Percentiles rank a stretch among this genome's conserved stretches.
Conservation (phyloP, 2,888 invertebrate species). For the Leptinotarsa peninsularis region DNA sequence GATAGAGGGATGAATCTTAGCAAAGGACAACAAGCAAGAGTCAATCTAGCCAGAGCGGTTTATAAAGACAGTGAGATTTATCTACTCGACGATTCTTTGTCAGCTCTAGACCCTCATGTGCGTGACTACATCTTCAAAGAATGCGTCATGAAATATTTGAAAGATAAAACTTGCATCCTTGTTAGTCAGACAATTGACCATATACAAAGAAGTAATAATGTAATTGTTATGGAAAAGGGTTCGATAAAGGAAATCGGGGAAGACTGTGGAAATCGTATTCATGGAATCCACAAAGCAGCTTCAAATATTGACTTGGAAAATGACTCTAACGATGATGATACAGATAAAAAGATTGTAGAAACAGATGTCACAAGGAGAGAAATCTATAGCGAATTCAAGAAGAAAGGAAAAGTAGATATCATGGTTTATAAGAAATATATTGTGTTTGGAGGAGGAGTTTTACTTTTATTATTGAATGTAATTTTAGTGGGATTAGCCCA, state of each 20-base stretch:
- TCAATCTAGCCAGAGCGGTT: slow-evolving; percentile 85
- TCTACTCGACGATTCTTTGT: slow-evolving; percentile 87
- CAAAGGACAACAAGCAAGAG: slow-evolving; percentile 87
- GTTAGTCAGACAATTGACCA: slow-evolving; percentile 79
- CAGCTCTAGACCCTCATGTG: slow-evolving; percentile 90
- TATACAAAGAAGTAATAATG: slow-evolving; percentile 66
- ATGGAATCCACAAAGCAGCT: background rate
- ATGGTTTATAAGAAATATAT: slow-evolving; percentile 55
- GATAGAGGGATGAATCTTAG: slow-evolving; percentile 79
- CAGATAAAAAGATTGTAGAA: slow-evolving; percentile 48
- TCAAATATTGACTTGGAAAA: slow-evolving; percentile 24
- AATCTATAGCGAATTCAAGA: slow-evolving; percentile 55
- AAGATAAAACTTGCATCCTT: slow-evolving; percentile 76
- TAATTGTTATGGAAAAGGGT: slow-evolving; percentile 62
- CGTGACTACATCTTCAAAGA: slow-evolving; percentile 86
- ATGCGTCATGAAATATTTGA: slow-evolving; percentile 74
- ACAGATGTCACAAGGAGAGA: slow-evolving; percentile 47
- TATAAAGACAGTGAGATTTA: slow-evolving; percentile 87
- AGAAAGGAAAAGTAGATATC: slow-evolving; percentile 52
- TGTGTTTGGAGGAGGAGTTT: slow-evolving; percentile 52
- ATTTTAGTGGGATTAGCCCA: slow-evolving; percentile 48
- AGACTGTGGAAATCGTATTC: slow-evolving; percentile 73
- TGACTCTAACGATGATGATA: slow-evolving; percentile 56
- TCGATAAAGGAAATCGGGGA: slow-evolving; percentile 72
- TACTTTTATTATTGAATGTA: slow-evolving; percentile 44